A percentile compares a stretch with the other conserved stretches of the same genome.
phyloP scores from a whole-genome alignment of 2,888 invertebrate genomes.

The Anthoptus insignis region DNA sequence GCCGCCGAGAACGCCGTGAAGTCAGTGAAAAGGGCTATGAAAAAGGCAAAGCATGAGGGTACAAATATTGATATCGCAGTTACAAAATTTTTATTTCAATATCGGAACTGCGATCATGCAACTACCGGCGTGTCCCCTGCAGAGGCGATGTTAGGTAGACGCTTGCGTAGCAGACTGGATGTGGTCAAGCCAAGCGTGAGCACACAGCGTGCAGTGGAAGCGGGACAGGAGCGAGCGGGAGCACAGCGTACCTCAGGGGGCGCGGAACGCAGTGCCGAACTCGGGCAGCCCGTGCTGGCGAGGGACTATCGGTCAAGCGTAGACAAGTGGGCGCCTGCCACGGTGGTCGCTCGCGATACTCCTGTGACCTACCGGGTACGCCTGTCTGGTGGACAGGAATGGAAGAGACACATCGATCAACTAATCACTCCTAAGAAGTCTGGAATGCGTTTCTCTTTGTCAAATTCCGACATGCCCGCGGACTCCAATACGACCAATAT shows the following conservation, averaged over 20 bases:
- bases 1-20: conserved; percentile 49
- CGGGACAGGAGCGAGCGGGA: neutral
- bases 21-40: conserved; percentile 44
- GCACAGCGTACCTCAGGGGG: neutral
- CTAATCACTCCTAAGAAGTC: neutral
- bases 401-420: neutral
- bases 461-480: neutral
- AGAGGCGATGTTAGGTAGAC: neutral
- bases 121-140: neutral
- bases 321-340: neutral
- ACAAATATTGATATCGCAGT: conserved; percentile 31
- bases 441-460: neutral
- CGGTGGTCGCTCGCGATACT: neutral
- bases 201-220: neutral
- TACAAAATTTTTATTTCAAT: conserved; percentile 25
- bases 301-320: neutral
- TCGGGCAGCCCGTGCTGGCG: conserved; percentile 4
- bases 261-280: neutral
- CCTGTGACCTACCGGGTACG: neutral
- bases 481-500: too few species aligned
- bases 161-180: neutral
- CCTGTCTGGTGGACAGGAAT: neutral
- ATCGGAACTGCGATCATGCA: neutral
- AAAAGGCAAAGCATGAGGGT: conserved; percentile 39
- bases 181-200: neutral